Evolutionary conservation across 2,113 vertebrate species (phyloP), one percentile per base, ranked within the genome.

Genomic region (Apodemus sylvaticus): DNA sequence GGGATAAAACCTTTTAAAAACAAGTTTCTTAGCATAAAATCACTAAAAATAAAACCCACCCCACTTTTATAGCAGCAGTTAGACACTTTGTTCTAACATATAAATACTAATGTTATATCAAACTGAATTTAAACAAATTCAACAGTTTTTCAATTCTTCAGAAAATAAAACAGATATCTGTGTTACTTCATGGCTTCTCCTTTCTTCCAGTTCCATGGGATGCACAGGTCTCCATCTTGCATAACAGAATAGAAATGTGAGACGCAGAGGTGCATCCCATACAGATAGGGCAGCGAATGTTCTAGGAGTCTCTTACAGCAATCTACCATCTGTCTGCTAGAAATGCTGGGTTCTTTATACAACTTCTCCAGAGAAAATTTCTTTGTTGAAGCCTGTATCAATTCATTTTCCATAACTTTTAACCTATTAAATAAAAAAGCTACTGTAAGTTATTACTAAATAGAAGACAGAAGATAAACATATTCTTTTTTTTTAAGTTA

Each of bases 141-240:
- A 96, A 96, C 93, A 98, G 26, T 90, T 78, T 86, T 89, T 97
- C 96, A 90, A 94, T 91, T 97, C 79, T 97, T 94, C 95, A 96
- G 96, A 94, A 71, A 98, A 98, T 16, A 97, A 97, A 76, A 97
- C 76, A 79, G 91, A 58, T 87, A 2, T 70, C 97, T 95, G 89
- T 81, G 96, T 97, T 96, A 98, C 76, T 97, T 98, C 66, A 94
- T 14, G 88, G 26, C 64, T 76, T 93, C 94, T 99, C 98, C 99
- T 94, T 97, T 98, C 97, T 99, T 99, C 99, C 99, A 99, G 97
- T 99, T 99, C 99, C 99, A 99, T 64, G 99, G 99, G 91, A 99
- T 99, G 96, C 99, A 99, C 7, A 99, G 97, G 96, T 99, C 99
- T 86, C 99, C 99, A 8, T 99, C 99, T 97, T 99, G 99, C 98